Conservation (phyloP, 2,797 vertebrate genomes). For the Vultur gryphus region DNA sequence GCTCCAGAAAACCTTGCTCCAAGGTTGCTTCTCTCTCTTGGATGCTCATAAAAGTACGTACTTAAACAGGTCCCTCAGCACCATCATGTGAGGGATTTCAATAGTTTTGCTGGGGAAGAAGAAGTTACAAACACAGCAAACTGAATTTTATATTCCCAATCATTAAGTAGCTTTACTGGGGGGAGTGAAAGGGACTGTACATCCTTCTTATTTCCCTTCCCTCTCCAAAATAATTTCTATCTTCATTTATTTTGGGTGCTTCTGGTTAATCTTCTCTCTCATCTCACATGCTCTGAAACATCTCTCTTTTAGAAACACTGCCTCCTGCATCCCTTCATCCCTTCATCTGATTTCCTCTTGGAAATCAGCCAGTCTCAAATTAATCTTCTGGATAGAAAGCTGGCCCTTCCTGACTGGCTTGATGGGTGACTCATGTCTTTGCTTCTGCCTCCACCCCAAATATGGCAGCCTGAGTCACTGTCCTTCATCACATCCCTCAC, state of each 20-base stretch:
- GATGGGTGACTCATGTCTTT: slow-evolving; percentile 48
- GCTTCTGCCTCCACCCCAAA: neutral
- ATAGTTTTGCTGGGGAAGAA: neutral
- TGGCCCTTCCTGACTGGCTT: neutral
- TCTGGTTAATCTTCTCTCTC: neutral
- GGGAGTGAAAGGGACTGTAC: neutral
- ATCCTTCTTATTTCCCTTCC: neutral
- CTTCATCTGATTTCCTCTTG: slow-evolving; percentile 13
- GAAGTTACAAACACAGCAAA: neutral
- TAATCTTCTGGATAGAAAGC: neutral
- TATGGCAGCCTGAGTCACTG: slow-evolving; percentile 18
- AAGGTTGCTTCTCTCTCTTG: neutral
- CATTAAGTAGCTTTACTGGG: neutral
- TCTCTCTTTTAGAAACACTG: neutral
- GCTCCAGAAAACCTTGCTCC: neutral
- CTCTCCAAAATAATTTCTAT: neutral
- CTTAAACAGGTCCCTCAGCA: neutral
- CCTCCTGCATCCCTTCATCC: neutral
- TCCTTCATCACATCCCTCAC: neutral
- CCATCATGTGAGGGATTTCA: neutral
- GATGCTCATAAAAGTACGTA: neutral
- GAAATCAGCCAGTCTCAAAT: slow-evolving; percentile 20
- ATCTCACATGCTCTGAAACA: neutral
- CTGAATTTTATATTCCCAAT: neutral
- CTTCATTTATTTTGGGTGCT: neutral